Base-by-base conservation (phyloP, 2,797 vertebrate species). In the Gila robusta region DNA sequence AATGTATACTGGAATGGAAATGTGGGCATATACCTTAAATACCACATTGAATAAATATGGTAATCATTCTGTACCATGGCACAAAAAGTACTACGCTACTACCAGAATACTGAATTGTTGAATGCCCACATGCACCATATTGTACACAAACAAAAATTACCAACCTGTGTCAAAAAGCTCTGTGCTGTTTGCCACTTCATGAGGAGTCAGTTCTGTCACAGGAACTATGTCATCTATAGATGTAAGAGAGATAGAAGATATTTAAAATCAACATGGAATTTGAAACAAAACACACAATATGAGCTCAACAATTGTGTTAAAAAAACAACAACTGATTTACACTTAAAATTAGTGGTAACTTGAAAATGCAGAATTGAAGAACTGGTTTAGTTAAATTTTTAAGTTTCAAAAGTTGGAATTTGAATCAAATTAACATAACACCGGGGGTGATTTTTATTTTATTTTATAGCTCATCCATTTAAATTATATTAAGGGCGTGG, bases 81-180 rank as follows among this genome's bases (percentile, higher is more conserved):
- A 11, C 54, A 79, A 44, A 39, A 59, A 41, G 35, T 1, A 59
- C 7, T n/a, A 59, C 6, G 2, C 49, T 59, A n/a, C 32, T 21
- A 39, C 23, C 23, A 62, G 12, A 59, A 39, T 26, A 62, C 54
- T 62, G 28, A 44, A 79, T 26, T 62, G 19, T 19, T 67, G 19
- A 69, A 78, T 44, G 26, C 23, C 67, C 49, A 62, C 28, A 70
- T 32, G 2, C 32, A 32, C 21, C 56, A 62, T 62, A n/a, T n/a
- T 6, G 23, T 32, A 72, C 64, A 79, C 52, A 69, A 49, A 70
- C 5, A 73, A 82, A 54, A 77, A 26, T 2, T 8, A 83, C 96
- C 87, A 90, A 97, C 96, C 96, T 94, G 96, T 92, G 87, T 93
- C 92, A 67, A 96, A 91, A 79, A 93, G 91, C 64, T 96, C 93